Evolutionary conservation across 1,140 invertebrate species (phyloP).

Genomic region (Eulimnadia texana): DNA sequence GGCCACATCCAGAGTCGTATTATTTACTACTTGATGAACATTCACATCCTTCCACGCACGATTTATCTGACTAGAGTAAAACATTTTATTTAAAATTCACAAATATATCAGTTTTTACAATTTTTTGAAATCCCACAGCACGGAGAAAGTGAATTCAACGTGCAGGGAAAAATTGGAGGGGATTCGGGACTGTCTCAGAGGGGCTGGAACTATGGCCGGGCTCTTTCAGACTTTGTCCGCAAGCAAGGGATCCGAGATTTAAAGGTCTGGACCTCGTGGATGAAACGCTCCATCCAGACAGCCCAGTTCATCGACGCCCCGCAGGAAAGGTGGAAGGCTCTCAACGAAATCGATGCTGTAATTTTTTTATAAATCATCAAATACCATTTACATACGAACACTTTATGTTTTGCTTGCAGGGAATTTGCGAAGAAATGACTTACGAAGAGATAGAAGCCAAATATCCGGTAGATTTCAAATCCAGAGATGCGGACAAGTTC

Average conservation of each 20-base stretch:
- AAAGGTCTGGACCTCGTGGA: conserved; percentile 94
- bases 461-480: conserved; percentile 90
- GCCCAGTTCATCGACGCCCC: conserved; percentile 78
- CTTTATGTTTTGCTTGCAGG: conserved; percentile 52
- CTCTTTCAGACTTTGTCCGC: conserved; percentile 69
- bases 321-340: conserved; percentile 92
- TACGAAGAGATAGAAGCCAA: conserved; percentile 92
- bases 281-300: conserved; percentile 91
- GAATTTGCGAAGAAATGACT: conserved; percentile 98
- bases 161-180: conserved; percentile 88
- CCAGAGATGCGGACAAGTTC: conserved; percentile 93
- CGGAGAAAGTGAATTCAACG: conserved; percentile 89
- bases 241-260: conserved; percentile 78
- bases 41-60: conserved; percentile 51
- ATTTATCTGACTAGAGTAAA: conserved; percentile 54
- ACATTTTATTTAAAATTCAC: conserved; percentile 14
- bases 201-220: conserved; percentile 65
- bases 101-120: conserved; percentile 25
- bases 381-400: not conserved
- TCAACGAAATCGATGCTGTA: conserved; percentile 98
- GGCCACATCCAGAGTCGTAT: conserved; percentile 57
- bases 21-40: conserved; percentile 61
- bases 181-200: conserved; percentile 72
- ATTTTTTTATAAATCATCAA: conserved; percentile 26
- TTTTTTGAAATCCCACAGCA: conserved; percentile 41